Evolutionary conservation across 1,140 invertebrate genomes (phyloP), one percentile per base, ranked within the genome.

Genomic region (Trypoxylus dichotomus): DNA sequence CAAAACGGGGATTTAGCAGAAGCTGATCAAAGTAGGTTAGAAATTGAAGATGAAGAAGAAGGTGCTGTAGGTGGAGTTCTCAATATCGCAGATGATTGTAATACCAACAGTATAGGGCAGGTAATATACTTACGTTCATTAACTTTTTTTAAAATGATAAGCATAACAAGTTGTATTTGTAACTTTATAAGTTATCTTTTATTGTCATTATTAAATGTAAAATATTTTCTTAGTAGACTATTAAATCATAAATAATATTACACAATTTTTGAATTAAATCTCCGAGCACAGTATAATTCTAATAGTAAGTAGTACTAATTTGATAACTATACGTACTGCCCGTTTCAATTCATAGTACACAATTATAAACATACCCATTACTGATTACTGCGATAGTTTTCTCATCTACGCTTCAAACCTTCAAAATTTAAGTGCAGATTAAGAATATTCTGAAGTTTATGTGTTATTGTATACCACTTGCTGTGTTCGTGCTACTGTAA

Each of bases 1-100:
- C 80, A 85, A 71, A 85, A 86, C 75, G 85, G 81, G 15, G 85
- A 86, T 80, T 78, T 86, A 32, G 84, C 85, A 0, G 85, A 86
- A 80, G 85, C 85, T 0, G 85, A 86, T 82, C 85, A 86, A 71
- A 84, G 82, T 74, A 76, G 83, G 42, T 73, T 82, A 2, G 82
- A 82, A 27, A 27, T 78, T 7, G 78, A 79, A 37, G 82, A 83
- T 37, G 84, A 81, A 29, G 82, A 82, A 24, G 85, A 86, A 76
- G 85, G 85, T 3, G 85, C 85, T 6, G 84, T 86, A 3, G 85
- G 85, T n/a, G 85, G 81, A 1, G 79, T 60, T 71, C 82, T 47
- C 13, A 63, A 68, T n/a, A 41, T 41, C 24, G 15, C 54, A 37
- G 76, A 29, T 13, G 54, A 76, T 15, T 47, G 60, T 15, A 68